phyloP scores from a whole-genome alignment of 2,113 vertebrate genomes.

The Hyperoodon ampullatus region DNA sequence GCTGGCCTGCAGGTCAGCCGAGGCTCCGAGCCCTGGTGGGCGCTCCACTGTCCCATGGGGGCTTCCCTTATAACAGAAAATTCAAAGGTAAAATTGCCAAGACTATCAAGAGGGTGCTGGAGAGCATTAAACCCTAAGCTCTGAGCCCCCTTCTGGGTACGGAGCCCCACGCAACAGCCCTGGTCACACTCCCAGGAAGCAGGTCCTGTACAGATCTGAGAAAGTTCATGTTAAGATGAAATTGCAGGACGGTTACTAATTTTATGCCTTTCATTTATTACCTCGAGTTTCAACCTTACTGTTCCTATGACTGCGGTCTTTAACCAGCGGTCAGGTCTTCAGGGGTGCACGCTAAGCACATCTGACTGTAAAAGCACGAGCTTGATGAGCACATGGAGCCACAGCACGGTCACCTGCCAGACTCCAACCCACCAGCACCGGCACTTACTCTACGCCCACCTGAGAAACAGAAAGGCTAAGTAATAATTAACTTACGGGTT shows the following conservation, averaged over 20 bases:
- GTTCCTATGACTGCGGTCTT: background rate
- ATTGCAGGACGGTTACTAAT: background rate
- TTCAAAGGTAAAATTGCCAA: background rate
- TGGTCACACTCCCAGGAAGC: background rate
- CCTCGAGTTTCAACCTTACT: background rate
- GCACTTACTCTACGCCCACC: background rate
- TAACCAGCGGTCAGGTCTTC: background rate
- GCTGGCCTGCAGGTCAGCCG: rapidly evolving
- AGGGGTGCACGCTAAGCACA: background rate
- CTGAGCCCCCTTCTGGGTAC: background rate
- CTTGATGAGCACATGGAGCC: rapidly evolving
- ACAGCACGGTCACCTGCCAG: rapidly evolving
- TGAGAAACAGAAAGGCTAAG: background rate
- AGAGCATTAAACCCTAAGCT: background rate
- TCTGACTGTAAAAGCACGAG: too few relatives aligned
- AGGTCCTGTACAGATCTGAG: background rate
- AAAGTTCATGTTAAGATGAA: rapidly evolving
- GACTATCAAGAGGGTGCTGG: background rate
- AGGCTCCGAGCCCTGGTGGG: too few relatives aligned
- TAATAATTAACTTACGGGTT: background rate
- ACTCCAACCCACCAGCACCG: background rate
- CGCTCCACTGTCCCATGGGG: rapidly evolving
- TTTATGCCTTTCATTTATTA: background rate
- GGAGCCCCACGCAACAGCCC: rapidly evolving
- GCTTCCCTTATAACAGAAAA: background rate